Evolutionary conservation across 1,140 invertebrate genomes (phyloP).

Genomic region (Theocolax elegans): DNA sequence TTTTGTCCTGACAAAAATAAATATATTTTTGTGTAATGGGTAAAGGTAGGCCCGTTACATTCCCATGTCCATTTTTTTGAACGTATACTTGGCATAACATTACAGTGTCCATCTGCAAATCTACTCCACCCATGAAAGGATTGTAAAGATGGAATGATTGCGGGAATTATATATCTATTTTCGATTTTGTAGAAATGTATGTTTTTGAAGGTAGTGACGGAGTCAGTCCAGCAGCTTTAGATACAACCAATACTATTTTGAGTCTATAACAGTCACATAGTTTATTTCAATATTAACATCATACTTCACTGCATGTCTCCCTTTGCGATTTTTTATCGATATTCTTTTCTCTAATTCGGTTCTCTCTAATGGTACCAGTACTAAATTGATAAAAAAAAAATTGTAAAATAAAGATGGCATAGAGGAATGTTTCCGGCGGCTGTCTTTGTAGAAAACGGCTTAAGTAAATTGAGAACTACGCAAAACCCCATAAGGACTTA

Average conservation of each 20-base stretch:
- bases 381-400: background rate
- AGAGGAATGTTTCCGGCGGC: background rate
- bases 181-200: slow-evolving; percentile 9
- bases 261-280: slow-evolving; percentile 39
- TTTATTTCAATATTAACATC: slow-evolving; percentile 32
- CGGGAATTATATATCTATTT: slow-evolving; percentile 20
- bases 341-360: slow-evolving; percentile 3
- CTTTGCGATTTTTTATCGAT: slow-evolving; percentile 8
- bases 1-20: no score
- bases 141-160: slow-evolving; percentile 30
- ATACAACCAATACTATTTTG: slow-evolving; percentile 39
- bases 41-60: no score
- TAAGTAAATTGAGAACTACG: slow-evolving; percentile 34
- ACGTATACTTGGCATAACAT: slow-evolving; percentile 21
- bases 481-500: slow-evolving; percentile 39
- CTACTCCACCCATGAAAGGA: slow-evolving; percentile 37
- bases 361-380: background rate
- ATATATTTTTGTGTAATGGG: no score
- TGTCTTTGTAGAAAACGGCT: background rate
- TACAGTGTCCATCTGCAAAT: slow-evolving; percentile 34
- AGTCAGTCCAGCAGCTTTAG: slow-evolving; percentile 28
- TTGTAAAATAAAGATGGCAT: slow-evolving; percentile 6
- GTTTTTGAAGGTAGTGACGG: background rate
- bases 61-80: slow-evolving; percentile 43
- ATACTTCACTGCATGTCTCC: slow-evolving; percentile 19